Conservation (phyloP, 2,888 invertebrate genomes). For the Heliothis peltigera region DNA sequence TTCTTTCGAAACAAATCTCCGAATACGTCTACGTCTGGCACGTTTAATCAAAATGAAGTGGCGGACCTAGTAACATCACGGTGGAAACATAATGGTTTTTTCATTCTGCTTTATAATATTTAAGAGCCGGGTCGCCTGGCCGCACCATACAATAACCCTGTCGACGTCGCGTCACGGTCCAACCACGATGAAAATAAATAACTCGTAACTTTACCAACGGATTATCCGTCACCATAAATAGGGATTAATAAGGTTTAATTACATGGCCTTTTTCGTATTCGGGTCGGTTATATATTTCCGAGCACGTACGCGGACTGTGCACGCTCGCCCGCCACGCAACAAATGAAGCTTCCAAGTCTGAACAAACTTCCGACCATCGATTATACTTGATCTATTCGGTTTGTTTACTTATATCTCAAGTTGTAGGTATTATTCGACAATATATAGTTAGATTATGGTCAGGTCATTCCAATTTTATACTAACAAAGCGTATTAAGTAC, state of each 20-base stretch:
- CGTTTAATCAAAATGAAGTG: conserved; percentile 61
- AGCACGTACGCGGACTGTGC: conserved; percentile 73
- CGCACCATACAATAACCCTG: conserved; percentile 45
- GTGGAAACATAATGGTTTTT: conserved; percentile 55
- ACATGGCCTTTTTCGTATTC: conserved; percentile 73
- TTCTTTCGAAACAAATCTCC: conserved; percentile 43
- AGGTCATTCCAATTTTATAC: conserved; percentile 6
- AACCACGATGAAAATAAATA: conserved; percentile 52
- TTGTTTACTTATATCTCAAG: conserved; percentile 50
- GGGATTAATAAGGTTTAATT: conserved; percentile 83
- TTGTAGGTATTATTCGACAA: conserved; percentile 28
- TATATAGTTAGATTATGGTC: conserved; percentile 14
- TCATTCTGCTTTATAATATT: conserved; percentile 56
- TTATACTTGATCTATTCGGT: conserved; percentile 47
- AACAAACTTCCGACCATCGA: conserved; percentile 61
- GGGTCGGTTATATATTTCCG: conserved; percentile 66
- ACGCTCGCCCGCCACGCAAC: conserved; percentile 51
- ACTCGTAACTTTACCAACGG: conserved; percentile 61
- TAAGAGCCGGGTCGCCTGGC: conserved; percentile 39
- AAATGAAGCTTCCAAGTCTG: conserved; percentile 59
- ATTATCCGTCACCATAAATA: conserved; percentile 78
- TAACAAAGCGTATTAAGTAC: too few species aligned
- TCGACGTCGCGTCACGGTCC: conserved; percentile 15
- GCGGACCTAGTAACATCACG: conserved; percentile 36
- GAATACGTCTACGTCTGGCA: conserved; percentile 48